Evolutionary conservation across 2,113 vertebrate genomes (phyloP).

Genomic region (Alaudala cheleensis): DNA sequence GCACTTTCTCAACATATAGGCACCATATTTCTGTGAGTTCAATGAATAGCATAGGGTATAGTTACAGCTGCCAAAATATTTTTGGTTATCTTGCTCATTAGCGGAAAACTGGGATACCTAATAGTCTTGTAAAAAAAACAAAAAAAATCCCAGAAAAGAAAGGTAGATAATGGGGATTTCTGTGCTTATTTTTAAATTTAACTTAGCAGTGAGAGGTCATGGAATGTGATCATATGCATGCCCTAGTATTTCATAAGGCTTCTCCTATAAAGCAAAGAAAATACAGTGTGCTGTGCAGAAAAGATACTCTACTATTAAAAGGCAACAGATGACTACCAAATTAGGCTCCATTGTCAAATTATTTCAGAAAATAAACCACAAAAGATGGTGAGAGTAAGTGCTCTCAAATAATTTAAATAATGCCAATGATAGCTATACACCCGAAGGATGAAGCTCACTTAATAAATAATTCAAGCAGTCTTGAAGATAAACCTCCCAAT

Average conservation of each 20-base stretch:
- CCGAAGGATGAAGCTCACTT: background rate
- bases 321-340: background rate
- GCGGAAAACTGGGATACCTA: background rate
- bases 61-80: background rate
- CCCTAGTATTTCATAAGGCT: background rate
- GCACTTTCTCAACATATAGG: background rate
- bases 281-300: background rate
- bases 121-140: background rate
- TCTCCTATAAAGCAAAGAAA: background rate
- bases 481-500: background rate
- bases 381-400: background rate
- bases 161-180: background rate
- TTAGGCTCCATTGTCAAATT: background rate
- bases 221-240: background rate
- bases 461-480: background rate
- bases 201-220: background rate
- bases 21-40: background rate
- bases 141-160: background rate
- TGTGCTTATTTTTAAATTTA: background rate
- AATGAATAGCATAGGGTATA: background rate
- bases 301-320: background rate
- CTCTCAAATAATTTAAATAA: background rate
- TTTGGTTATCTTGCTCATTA: background rate
- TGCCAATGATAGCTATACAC: background rate
- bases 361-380: background rate